Base-by-base conservation (phyloP, 2,113 vertebrate genomes). In the Seriola quinqueradiata region DNA sequence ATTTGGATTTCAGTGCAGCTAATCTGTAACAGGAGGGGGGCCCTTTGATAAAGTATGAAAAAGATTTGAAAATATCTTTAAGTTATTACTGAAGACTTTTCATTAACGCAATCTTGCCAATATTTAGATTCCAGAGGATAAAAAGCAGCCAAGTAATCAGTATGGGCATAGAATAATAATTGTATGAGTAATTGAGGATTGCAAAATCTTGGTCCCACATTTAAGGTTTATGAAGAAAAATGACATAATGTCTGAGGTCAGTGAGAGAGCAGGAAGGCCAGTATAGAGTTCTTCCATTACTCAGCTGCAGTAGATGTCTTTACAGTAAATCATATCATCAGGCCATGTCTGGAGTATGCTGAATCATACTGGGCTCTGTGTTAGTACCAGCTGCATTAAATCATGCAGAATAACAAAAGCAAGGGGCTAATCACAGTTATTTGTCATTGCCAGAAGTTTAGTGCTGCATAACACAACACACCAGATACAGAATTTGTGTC, bases 161-260 rank as follows among this genome's bases (percentile, higher is more conserved):
- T 44, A 2, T 55, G n/a, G n/a, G 28, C 28, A n/a, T 55, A 46
- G 48, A 70, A 42, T 34, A 32, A 76, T 79, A 38, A 76, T 7
- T 16, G 12, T n/a, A 60, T 0, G 3, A 36, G 32, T 65, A 52
- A 79, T 54, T 81, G 21, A 40, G 19, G 64, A 60, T 81, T 83
- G n/a, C 61, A 79, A 77, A 70, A 61, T 48, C 9, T 12, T 23
- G 23, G 28, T 70, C 34, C 19, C 17, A 8, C 36, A 75, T 72
- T 80, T 84, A 46, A 65, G 50, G 63, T 19, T 63, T 3, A n/a
- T 34, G 13, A 60, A 72, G 36, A 77, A 68, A 28, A 72, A 78
- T 82, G 25, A 81, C 61, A 55, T 82, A 44, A 83, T 61, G 75
- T 81, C 72, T 80, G 79, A 81, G 67, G 67, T 70, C 70, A 63